phyloP scores from a whole-genome alignment of 1,140 invertebrate species.

The Stratiolaelaps scimitus region DNA sequence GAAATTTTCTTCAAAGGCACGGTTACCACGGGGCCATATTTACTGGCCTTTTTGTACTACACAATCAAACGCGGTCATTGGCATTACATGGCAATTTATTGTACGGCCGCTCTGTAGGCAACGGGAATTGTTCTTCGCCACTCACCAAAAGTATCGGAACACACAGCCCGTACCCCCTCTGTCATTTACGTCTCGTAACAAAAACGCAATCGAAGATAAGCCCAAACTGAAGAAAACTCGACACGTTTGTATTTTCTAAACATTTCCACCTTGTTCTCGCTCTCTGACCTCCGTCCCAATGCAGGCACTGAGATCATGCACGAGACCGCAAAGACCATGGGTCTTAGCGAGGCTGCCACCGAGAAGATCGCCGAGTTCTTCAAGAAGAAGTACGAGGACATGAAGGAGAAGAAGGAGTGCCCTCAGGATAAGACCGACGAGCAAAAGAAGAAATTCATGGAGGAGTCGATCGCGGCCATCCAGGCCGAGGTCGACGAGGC shows the following conservation, averaged over 20 bases:
- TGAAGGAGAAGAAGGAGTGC: slow-evolving; percentile 10
- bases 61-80: no score
- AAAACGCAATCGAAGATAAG: no score
- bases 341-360: slow-evolving; percentile 18
- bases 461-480: slow-evolving; percentile 24
- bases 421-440: slow-evolving; percentile 15
- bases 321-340: not conserved
- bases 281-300: not conserved
- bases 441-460: slow-evolving; percentile 24
- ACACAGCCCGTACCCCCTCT: no score
- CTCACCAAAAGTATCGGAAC: no score
- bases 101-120: no score
- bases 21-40: no score
- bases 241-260: slow-evolving; percentile 1
- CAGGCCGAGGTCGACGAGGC: slow-evolving; percentile 23
- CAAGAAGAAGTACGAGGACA: slow-evolving; percentile 7
- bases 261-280: not conserved
- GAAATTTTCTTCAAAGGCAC: no score
- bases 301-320: slow-evolving; percentile 27
- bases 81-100: no score
- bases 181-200: no score
- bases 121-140: no score
- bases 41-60: no score
- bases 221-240: no score
- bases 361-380: slow-evolving; percentile 7